Evolutionary conservation across 1,140 invertebrate genomes (phyloP), one percentile per base, ranked within the genome.

Genomic region (Calycopis cecrops): DNA sequence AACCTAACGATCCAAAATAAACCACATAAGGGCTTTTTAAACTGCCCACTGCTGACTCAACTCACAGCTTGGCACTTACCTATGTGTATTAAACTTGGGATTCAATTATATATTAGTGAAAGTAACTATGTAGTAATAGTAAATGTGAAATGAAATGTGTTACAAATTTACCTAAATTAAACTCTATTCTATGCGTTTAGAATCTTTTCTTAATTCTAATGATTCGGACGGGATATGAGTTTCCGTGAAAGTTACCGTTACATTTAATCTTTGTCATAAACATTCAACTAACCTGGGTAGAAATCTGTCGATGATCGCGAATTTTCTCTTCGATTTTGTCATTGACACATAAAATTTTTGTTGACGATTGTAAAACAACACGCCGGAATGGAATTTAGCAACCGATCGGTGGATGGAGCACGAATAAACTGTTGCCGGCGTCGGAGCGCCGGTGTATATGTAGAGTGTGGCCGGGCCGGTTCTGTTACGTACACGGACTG

Each of bases 271-370:
- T 48, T 17, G 2, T 28, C 6, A 28, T 28, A 28, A 28, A 28
- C 21, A 28, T 3, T 28, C 12, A 38, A 68, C 85, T 81, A 44
- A 88, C 87, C 86, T 88, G 63, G 87, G 87, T 54, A 88, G 71
- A 80, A 88, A 88, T 83, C 85, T 88, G 76, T 88, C 84, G 59
- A 79, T 85, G 62, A 85, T 85, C 68, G 82, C 77, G 63, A 80
- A 87, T 76, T 82, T 87, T 86, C 82, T 88, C 76, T 82, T 79
- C 71, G 77, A 79, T 85, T 75, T 88, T 87, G 80, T 88, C 87
- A 88, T 88, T 88, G 86, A 88, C 87, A 88, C 87, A 77, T 80
- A 81, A 73, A 76, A 84, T 73, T 65, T 28, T 71, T 65, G 51
- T 51, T 62, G 68, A 62, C 67, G 73, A 62, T 61, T 57, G 68